Evolutionary conservation across 37 sponge, comb jelly and placozoan species (phyloP), one percentile per base, ranked within the genome.

Genomic region (Lycopodina hypogea): DNA sequence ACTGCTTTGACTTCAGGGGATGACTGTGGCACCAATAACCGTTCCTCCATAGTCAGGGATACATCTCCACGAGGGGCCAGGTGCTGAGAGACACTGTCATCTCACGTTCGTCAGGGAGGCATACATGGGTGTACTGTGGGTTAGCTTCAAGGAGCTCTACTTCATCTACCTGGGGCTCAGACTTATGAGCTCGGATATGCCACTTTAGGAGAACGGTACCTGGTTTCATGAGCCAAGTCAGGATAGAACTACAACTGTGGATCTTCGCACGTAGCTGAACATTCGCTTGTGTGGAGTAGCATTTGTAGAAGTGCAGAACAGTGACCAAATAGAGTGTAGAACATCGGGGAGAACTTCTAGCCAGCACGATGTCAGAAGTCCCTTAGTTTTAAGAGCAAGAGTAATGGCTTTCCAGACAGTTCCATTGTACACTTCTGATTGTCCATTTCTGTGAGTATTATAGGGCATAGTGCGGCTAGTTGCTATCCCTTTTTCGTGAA

Each of bases 401-500:
- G 71, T 71, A 18, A 71, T 71, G 15, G 71, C 71, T 39, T 66
- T 66, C 67, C 67, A 66, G 37, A 66, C 37, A 26, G 71, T 71
- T 71, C 71, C 71, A 35, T 71, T 71, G 50, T 71, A 42, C 50
- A 9, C 41, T 42, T 71, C 71, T 39, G 26, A 21, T 66, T 66
- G 67, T 17, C 67, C 34, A 66, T 66, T 66, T 26, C 67, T 30
- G 9, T 6, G 28, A 19, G 67, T 34, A 28, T 66, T 66, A 28
- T 42, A 71, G 35, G 48, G 71, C 14, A 39, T 71, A 22, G 71
- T 40, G 2, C 50, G 71, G 41, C 71, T 42, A 35, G 71, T 71
- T 9, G 71, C 71, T 17, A 71, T 71, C 17, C 71, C 71, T 42
- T 71, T 71, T 9, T 35, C 41, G 39, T 35, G 71, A 42, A 71